Base-by-base conservation (phyloP, 2,888 invertebrate genomes). In the Ecliptopera silaceata region DNA sequence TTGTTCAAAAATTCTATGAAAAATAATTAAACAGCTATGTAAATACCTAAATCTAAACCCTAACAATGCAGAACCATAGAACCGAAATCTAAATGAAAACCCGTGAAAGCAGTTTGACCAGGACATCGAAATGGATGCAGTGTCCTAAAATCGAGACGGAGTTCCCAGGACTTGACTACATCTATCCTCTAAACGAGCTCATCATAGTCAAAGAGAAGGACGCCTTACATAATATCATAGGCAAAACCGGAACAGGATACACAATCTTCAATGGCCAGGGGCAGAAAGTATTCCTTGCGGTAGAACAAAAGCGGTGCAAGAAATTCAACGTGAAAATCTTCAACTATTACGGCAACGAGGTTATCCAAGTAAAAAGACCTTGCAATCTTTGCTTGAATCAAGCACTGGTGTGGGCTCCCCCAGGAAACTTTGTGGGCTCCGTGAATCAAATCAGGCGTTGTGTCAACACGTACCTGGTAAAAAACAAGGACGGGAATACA, bases 341-440 rank as follows among this genome's bases (percentile, higher is more conserved):
- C 58, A 87, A 86, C 42, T 56, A 65, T 22, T 86, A 87, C 47
- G 86, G 87, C 0, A 86, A 85, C 31, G 84, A 86, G 65, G 75
- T 86, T 0, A 79, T 86, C 3, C 60, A 79, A 55, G 70, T 86
- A 0, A 71, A 66, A 13, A 74, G 63, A 49, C 72, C 72, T 3
- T 68, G 57, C 39, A 60, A 61, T 1, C 62, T 62, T 0, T 82
- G 69, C 43, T 26, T 70, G 0, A 77, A 76, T 12, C 72, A 66
- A 32, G 68, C 72, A 0, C 29, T 70, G 0, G 71, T 86, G 0
- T 86, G 79, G 76, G 75, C 84, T 0, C 86, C 86, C 0, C 75
- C 82, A 0, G 86, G 79, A 0, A 72, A 80, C 47, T 82, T 72
- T 10, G 70, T 80, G 0, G 86, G 86, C 0, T 76, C 79, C 0